A percentile compares a stretch with the other conserved stretches of the same genome.
These are phyloP conservation scores for Procapra przewalskii DNA, from an alignment of 2,113 vertebrate species.

Conservation along the genomic window DNA sequence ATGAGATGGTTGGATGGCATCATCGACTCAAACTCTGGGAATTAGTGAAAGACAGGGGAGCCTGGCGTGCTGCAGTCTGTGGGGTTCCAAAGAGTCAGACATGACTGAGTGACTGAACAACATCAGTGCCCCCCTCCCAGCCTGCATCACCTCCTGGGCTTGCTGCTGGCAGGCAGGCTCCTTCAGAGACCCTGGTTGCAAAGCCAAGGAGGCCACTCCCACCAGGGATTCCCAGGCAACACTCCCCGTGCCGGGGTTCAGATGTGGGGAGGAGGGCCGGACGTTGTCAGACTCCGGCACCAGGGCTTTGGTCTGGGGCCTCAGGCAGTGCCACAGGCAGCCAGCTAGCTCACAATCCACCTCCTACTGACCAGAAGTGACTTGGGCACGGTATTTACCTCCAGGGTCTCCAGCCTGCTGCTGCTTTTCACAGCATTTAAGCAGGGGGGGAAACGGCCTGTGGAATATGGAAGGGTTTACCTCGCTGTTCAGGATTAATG, in stretches of 20 bases:
- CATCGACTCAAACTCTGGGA: not conserved
- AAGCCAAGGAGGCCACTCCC: not conserved
- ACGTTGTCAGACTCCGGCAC: not conserved
- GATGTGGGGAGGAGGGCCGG: accelerated
- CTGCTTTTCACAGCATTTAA: too few relatives aligned
- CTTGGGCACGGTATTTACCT: not conserved
- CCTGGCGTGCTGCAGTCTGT: not conserved
- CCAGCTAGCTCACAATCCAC: not conserved
- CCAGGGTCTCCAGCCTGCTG: not conserved
- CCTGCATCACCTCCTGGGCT: not conserved
- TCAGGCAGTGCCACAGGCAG: accelerated
- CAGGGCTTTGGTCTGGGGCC: not conserved
- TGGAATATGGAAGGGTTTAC: not conserved
- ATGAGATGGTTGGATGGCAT: not conserved
- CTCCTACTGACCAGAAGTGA: not conserved
- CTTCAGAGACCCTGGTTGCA: not conserved
- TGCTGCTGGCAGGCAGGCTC: not conserved
- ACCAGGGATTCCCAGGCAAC: accelerated
- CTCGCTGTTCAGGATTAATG: not conserved
- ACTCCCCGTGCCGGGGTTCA: not conserved
- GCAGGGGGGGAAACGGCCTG: not conserved
- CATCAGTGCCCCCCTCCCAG: accelerated
- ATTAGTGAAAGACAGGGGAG: not conserved
- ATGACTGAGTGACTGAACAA: not conserved
- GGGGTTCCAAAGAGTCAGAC: not conserved